Base-by-base conservation (phyloP, 2,113 vertebrate species). In the Miniopterus natalensis region DNA sequence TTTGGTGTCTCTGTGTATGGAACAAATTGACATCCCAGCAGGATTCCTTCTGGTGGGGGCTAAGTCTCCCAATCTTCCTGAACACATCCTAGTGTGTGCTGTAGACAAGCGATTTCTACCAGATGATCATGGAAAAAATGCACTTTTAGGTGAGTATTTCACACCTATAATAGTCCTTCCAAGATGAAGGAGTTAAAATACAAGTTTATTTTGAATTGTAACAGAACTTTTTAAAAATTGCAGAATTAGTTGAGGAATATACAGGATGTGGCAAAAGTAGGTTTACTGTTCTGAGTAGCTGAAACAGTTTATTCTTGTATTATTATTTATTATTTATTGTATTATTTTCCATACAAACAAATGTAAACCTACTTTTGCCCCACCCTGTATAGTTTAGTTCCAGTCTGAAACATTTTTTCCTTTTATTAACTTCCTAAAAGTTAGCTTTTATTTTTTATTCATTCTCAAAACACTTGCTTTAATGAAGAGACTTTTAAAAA, bases 51-150 rank as follows among this genome's bases (percentile, higher is more conserved):
- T 99, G 97, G 99, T 99, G 36, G 99, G 99, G 57, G 99, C 99
- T 96, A 99, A 99, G 98, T 99, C 99, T 96, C 99, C 99, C 96
- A 99, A 99, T 95, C 98, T 99, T 98, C 99, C 99, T 6, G 99
- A 99, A 97, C 99, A 99, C 98, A 99, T 99, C 97, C 98, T 99
- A 29, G 99, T 99, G 96, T 99, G 99, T 13, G 99, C 99, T 65
- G 99, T 99, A 93, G 99, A 99, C 98, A 99, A 99, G 66, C 98
- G 99, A 83, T 99, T 99, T 98, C 98, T 99, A 98, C 99, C 99
- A 65, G 99, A 99, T 95, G 99, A 99, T 98, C 99, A 99, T 92
- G 99, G 99, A 95, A 99, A 99, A 99, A 99, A 99, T 99, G 99
- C 99, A 99, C 99, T 99, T 99, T 99, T 99, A 99, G 99, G 99